Evolutionary conservation across 2,888 invertebrate genomes (phyloP).

Genomic region (Heliconius charithonia): DNA sequence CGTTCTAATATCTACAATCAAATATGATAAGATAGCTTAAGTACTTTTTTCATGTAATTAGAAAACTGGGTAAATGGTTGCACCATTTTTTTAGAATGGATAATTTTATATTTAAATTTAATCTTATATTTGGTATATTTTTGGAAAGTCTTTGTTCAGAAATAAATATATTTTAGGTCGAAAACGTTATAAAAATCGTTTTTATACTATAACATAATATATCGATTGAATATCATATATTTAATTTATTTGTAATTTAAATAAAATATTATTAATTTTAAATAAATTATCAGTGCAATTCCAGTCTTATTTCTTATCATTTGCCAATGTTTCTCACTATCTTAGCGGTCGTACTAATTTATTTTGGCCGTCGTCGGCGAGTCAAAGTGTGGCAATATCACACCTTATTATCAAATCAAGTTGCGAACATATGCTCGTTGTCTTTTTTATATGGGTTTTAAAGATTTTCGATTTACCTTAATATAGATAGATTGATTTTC

Average conservation of each 20-base stretch:
- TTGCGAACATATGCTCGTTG: background rate
- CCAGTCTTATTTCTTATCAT: constrained; percentile 45
- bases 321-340: constrained; percentile 46
- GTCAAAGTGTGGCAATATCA: constrained; percentile 38
- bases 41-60: constrained; percentile 65
- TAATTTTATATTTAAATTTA: background rate
- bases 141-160: background rate
- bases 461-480: no score
- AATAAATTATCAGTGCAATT: background rate
- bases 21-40: constrained; percentile 66
- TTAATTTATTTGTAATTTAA: background rate
- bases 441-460: background rate
- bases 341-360: constrained; percentile 43
- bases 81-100: constrained; percentile 13
- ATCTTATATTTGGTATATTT: background rate
- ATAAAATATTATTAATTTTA: background rate
- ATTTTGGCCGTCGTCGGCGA: constrained; percentile 45
- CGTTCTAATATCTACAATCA: constrained; percentile 55
- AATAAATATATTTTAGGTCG: background rate
- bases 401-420: constrained; percentile 24
- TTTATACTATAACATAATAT: background rate
- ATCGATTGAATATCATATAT: background rate
- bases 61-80: constrained; percentile 43
- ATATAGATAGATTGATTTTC: no score
- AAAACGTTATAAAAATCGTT: background rate